Evolutionary conservation across 2,888 invertebrate species (phyloP).

Genomic region (Drosophila meridiana): DNA sequence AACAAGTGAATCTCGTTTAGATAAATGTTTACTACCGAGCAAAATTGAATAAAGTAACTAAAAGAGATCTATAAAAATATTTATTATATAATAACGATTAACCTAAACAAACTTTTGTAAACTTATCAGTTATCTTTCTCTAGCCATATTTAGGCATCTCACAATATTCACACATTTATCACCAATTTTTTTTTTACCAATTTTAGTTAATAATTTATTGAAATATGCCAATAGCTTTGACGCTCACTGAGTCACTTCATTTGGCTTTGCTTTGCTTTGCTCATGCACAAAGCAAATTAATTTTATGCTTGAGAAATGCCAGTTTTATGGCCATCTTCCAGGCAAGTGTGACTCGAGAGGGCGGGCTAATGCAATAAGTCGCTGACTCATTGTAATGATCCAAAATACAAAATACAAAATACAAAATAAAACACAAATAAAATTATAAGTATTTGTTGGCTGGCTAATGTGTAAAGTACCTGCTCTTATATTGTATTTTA

Average conservation of each 20-base stretch:
- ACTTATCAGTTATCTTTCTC: background rate
- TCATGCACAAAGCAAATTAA: conserved; percentile 42
- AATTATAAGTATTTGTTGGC: conserved; percentile 11
- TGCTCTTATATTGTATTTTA: background rate
- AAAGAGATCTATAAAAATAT: background rate
- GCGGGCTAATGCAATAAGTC: conserved; percentile 13
- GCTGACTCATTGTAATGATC: conserved; percentile 29
- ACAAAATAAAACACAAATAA: conserved; percentile 11
- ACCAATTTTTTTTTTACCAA: conserved; percentile 2
- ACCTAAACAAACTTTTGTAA: background rate
- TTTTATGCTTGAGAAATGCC: conserved; percentile 50
- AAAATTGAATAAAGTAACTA: background rate
- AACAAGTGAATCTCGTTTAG: too few relatives aligned
- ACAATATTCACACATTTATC: conserved; percentile 1
- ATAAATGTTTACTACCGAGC: background rate
- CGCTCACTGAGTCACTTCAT: conserved; percentile 20
- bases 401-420: conserved; percentile 15
- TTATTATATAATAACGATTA: background rate
- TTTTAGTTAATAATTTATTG: conserved; percentile 31
- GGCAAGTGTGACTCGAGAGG: conserved; percentile 26
- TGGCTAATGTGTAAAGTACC: conserved; percentile 9
- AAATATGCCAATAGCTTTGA: conserved; percentile 15
- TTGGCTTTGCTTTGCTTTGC: conserved; percentile 13
- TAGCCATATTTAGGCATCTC: background rate
- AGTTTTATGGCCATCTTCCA: conserved; percentile 32